These are phyloP conservation scores for Leguminivora glycinivorella DNA, from an alignment of 1,140 invertebrate genomes.

Conservation along the genomic window DNA sequence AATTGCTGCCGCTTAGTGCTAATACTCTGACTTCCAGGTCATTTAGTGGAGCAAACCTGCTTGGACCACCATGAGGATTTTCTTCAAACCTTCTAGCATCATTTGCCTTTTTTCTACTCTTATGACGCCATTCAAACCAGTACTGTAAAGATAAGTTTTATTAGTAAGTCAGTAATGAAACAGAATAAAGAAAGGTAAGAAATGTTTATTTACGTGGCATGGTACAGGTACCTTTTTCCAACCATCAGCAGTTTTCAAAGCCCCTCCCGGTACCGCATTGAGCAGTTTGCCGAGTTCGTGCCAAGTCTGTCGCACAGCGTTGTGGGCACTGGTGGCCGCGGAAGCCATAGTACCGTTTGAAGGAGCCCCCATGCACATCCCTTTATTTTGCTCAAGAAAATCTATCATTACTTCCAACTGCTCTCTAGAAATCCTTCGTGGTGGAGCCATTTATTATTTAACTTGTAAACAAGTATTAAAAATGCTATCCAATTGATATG, in stretches of 20 bases:
- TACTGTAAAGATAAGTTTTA: constrained; percentile 54
- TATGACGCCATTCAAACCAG: constrained; percentile 70
- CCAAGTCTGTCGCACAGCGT: constrained; percentile 58
- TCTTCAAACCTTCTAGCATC: constrained; percentile 50
- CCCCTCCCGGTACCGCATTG: constrained; percentile 57
- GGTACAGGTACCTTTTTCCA: constrained; percentile 60
- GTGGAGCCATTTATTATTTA: constrained; percentile 60
- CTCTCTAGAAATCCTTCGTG: constrained; percentile 56
- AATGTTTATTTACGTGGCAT: neutral
- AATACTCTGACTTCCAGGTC: constrained; percentile 66
- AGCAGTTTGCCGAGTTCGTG: constrained; percentile 55
- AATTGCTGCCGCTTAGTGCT: constrained; percentile 53
- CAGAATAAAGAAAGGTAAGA: constrained; percentile 10
- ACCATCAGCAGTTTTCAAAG: constrained; percentile 58
- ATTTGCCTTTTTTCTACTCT: constrained; percentile 68
- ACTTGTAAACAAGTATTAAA: neutral
- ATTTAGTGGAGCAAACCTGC: constrained; percentile 57
- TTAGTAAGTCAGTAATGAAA: neutral
- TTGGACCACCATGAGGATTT: constrained; percentile 41
- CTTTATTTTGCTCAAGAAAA: constrained; percentile 62
- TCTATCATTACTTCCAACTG: constrained; percentile 65
- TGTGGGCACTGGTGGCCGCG: constrained; percentile 48
- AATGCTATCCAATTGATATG: too few relatives aligned
- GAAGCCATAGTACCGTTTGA: constrained; percentile 20
- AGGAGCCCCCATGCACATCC: constrained; percentile 58